A percentile compares a stretch with the other conserved stretches of the same genome.
These are phyloP conservation scores for Hippopotamus amphibius DNA, from an alignment of 2,113 vertebrate genomes.

Conservation along the genomic window DNA sequence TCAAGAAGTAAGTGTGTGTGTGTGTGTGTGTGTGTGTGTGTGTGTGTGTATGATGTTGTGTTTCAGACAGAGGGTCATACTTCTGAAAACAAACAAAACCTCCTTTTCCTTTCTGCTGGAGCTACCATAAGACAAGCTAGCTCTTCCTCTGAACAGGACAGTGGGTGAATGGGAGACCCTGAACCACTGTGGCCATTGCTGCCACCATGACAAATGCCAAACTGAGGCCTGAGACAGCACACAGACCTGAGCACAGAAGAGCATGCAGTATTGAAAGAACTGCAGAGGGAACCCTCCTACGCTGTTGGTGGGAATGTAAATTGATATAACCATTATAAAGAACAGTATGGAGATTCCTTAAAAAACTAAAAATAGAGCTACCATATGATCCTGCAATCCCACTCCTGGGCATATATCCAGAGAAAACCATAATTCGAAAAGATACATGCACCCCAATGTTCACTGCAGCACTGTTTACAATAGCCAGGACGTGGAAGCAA, in stretches of 20 bases:
- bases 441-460: too few species aligned
- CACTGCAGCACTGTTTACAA: too few species aligned
- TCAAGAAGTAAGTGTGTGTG: neutral
- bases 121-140: neutral
- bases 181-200: neutral
- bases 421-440: too few species aligned
- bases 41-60: accelerated
- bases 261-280: neutral
- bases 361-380: too few species aligned
- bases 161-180: neutral
- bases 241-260: neutral
- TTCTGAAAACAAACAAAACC: neutral
- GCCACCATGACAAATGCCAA: neutral
- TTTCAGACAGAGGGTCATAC: neutral
- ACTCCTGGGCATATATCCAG: too few species aligned
- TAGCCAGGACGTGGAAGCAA: too few species aligned
- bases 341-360: too few species aligned
- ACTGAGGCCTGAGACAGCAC: neutral
- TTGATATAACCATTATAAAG: too few species aligned
- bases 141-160: neutral
- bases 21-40: neutral
- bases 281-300: neutral
- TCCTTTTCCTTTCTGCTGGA: neutral
- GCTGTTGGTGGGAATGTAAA: too few species aligned
- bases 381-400: too few species aligned